phyloP scores from a whole-genome alignment of 1,140 invertebrate species.

The Oryzaephilus surinamensis region DNA sequence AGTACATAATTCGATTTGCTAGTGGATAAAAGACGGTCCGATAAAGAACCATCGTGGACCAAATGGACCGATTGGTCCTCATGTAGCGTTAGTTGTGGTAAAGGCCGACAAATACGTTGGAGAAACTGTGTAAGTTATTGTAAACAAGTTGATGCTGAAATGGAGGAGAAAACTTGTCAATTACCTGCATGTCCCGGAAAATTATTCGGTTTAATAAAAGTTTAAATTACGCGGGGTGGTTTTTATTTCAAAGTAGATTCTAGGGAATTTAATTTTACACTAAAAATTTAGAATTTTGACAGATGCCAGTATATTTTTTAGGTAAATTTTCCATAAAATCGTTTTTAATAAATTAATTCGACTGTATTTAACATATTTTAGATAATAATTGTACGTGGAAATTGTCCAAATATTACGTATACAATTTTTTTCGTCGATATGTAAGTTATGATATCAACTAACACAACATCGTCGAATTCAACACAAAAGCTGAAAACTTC shows the following conservation, averaged over 20 bases:
- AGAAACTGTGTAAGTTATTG: conserved; percentile 39
- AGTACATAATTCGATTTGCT: too few species aligned
- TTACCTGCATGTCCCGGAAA: conserved; percentile 36
- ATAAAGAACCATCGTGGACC: neutral
- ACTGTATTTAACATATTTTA: too few species aligned
- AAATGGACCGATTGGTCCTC: conserved; percentile 36
- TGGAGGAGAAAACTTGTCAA: conserved; percentile 40
- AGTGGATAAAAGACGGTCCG: neutral
- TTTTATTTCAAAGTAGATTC: neutral
- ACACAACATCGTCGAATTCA: conserved; percentile 23
- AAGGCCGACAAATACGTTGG: conserved; percentile 46
- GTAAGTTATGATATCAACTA: conserved; percentile 39
- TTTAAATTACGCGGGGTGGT: conserved; percentile 5
- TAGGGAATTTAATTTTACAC: neutral
- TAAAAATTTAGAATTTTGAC: neutral
- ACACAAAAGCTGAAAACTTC: conserved; percentile 38
- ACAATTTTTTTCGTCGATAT: conserved; percentile 15
- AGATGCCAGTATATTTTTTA: neutral
- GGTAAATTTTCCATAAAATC: too few species aligned
- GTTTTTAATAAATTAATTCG: too few species aligned
- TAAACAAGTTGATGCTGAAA: conserved; percentile 36
- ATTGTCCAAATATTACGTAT: neutral
- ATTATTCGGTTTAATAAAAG: conserved; percentile 26
- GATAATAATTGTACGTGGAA: too few species aligned
- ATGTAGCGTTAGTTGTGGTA: conserved; percentile 49